Evolutionary conservation across 2,113 vertebrate species (phyloP), one percentile per base, ranked within the genome.

Genomic region (Myodes glareolus): DNA sequence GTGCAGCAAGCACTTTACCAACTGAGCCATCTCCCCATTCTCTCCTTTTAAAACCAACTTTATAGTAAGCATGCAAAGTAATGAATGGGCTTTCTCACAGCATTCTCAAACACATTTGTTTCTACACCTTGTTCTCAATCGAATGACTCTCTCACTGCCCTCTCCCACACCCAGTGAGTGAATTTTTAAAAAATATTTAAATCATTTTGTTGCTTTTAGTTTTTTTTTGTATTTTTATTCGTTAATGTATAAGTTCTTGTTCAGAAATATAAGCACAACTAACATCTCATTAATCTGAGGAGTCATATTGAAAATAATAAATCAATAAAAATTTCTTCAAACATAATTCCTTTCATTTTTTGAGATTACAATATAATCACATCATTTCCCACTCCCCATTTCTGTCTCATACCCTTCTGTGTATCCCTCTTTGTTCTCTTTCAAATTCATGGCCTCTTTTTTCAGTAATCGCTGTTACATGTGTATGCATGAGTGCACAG

Each of bases 301-400:
- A 94, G 25, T 63, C 94, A 70, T 67, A 58, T n/a, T 93, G 42
- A 81, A 97, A 96, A 50, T 82, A 72, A n/a, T 92, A 75, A 88
- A 68, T 90, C 55, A 88, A 47, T 85, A 90, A 1, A 58, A 90
- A 72, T 77, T 95, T 97, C 78, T 92, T 65, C n/a, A 9, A 70
- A 86, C n/a, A 45, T 9, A 65, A 36, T n/a, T 47, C 31, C 27
- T 65, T 80, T 61, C 6, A n/a, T 63, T 63, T 94, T 45, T 78
- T 90, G 52, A 82, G 6, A 42, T 84, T 84, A 61, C 3, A 82
- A 14, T 58, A 81, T 55, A n/a, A 82, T 63, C 23, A 17, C 55
- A 61, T 63, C 13, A 29, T 25, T 63, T 17, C n/a, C 12, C 7
- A 0, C 5, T 61, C 27, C 7, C 13, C 21, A 63, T 42, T 42